Evolutionary conservation across 2,797 vertebrate species (phyloP).

Genomic region (Pantherophis alleghaniensis): DNA sequence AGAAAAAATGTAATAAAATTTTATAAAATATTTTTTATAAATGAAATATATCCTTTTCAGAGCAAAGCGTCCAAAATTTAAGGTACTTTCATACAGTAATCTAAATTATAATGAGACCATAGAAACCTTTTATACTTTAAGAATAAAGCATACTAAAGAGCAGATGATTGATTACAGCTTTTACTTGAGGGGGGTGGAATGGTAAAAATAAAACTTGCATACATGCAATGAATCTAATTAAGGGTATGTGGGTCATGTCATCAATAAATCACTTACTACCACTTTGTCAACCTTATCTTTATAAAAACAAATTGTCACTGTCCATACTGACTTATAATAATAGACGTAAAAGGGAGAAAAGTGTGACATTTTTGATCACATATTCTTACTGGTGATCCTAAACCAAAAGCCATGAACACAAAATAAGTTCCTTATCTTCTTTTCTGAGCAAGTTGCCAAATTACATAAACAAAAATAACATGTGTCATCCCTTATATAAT

Average conservation of each 20-base stretch:
- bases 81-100: neutral
- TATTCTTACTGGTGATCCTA: slow-evolving; percentile 22
- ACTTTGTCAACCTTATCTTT: neutral
- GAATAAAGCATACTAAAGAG: neutral
- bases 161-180: slow-evolving; percentile 12
- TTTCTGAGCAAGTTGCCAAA: slow-evolving; percentile 32
- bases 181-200: neutral
- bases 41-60: neutral
- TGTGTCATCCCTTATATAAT: neutral
- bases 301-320: neutral
- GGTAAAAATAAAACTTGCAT: neutral
- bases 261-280: slow-evolving; percentile 8
- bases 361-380: neutral
- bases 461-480: slow-evolving; percentile 36
- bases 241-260: neutral
- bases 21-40: neutral
- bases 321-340: neutral
- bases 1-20: neutral
- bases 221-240: neutral
- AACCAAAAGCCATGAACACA: slow-evolving; percentile 34
- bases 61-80: neutral
- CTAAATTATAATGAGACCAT: neutral
- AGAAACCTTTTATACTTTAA: slow-evolving; percentile 17
- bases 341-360: neutral
- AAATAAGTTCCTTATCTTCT: slow-evolving; percentile 49